Conservation (phyloP, 35 echinoderm and acorn worm species). For the Eucidaris tribuloides region DNA sequence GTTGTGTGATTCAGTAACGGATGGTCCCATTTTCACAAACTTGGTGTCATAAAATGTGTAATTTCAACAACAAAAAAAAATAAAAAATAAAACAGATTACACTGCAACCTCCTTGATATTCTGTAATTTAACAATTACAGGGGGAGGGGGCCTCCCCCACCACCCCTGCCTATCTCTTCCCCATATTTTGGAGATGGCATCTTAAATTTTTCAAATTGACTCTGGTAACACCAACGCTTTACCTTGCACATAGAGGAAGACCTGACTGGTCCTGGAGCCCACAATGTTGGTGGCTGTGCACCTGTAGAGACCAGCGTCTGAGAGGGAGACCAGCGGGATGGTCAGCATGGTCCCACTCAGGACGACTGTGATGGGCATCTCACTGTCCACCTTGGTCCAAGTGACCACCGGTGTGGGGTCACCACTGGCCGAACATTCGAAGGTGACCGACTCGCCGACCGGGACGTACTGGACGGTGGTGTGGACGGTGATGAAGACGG, state of each 20-base stretch:
- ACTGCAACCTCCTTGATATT: not conserved
- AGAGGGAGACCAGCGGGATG: slow-evolving; percentile 64
- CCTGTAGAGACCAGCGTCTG: slow-evolving; percentile 76
- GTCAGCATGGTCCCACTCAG: slow-evolving; percentile 49
- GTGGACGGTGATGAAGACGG: slow-evolving; percentile 82
- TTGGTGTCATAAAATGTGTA: no score
- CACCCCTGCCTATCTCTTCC: not conserved
- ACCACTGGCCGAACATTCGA: slow-evolving; percentile 69
- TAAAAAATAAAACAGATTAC: no score
- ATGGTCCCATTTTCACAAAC: no score
- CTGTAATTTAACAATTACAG: not conserved
- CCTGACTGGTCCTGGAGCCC: slow-evolving; percentile 63
- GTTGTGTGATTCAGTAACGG: no score
- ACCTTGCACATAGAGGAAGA: slow-evolving; percentile 98
- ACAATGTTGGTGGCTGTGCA: slow-evolving; percentile 93
- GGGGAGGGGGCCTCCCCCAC: not conserved
- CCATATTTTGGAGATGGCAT: not conserved
- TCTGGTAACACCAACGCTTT: not conserved
- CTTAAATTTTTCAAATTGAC: not conserved
- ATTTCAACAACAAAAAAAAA: no score
- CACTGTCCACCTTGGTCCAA: slow-evolving; percentile 75
- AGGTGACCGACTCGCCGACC: slow-evolving; percentile 76
- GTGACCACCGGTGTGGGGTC: slow-evolving; percentile 76
- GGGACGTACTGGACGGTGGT: slow-evolving; percentile 78
- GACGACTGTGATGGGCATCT: slow-evolving; percentile 66